Evolutionary conservation across 2,797 vertebrate species (phyloP).

Genomic region (Sebastiscus albofasciatus): DNA sequence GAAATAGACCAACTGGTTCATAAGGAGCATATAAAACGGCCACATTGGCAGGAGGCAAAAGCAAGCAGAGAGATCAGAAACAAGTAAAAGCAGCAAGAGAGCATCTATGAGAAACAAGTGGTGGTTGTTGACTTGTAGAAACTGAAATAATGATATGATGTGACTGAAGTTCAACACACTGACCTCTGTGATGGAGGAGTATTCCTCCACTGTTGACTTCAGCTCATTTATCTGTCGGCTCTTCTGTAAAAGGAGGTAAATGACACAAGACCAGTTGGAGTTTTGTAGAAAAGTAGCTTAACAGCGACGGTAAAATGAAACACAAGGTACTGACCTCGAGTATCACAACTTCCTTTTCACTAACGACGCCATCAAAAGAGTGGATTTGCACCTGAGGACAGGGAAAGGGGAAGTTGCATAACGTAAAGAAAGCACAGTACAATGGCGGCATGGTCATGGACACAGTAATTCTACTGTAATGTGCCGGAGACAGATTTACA

Average conservation of each 20-base stretch:
- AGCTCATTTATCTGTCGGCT: conserved; percentile 86
- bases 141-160: neutral
- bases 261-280: neutral
- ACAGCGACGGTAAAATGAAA: neutral
- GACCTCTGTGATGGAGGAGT: conserved; percentile 88
- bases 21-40: neutral
- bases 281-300: neutral
- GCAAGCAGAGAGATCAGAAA: neutral
- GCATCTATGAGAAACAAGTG: neutral
- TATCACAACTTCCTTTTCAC: conserved; percentile 84
- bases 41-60: neutral
- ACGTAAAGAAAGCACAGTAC: neutral
- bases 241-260: conserved; percentile 78
- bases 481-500: neutral
- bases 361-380: conserved; percentile 79
- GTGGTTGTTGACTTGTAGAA: neutral
- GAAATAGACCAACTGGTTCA: neutral
- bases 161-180: conserved; percentile 5
- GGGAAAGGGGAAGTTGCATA: neutral
- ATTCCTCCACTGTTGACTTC: conserved; percentile 85
- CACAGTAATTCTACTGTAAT: neutral
- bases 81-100: neutral
- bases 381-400: conserved; percentile 83
- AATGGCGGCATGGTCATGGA: neutral
- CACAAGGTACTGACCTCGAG: conserved; percentile 80